phyloP scores from a whole-genome alignment of 2,888 invertebrate genomes.

The Meandrusa payeni region DNA sequence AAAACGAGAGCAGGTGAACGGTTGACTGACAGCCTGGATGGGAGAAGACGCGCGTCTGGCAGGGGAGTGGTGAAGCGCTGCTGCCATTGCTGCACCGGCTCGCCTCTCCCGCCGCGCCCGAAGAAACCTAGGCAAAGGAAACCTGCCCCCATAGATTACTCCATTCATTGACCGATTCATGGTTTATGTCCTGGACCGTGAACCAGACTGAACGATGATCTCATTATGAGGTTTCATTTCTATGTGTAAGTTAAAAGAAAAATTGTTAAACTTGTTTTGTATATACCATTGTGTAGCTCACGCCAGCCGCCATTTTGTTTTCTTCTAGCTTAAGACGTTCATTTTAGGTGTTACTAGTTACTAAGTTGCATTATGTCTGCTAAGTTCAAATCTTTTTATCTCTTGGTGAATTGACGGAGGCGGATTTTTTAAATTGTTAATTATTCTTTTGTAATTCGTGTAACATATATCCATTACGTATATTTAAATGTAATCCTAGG shows the following conservation, averaged over 20 bases:
- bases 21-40: conserved; percentile 43
- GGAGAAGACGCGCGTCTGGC: conserved; percentile 59
- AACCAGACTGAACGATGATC: conserved; percentile 59
- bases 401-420: conserved; percentile 22
- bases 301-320: conserved; percentile 44
- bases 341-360: conserved; percentile 48
- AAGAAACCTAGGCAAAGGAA: conserved; percentile 63
- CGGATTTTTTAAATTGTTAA: too few species aligned
- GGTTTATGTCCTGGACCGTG: neutral
- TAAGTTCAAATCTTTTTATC: conserved; percentile 55
- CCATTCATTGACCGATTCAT: conserved; percentile 1
- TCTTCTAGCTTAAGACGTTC: conserved; percentile 47
- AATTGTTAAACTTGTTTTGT: conserved; percentile 71
- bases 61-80: conserved; percentile 82
- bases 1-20: conserved; percentile 56
- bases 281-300: conserved; percentile 60
- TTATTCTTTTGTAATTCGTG: conserved; percentile 42
- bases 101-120: conserved; percentile 74
- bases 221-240: conserved; percentile 47
- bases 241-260: conserved; percentile 42
- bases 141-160: conserved; percentile 52
- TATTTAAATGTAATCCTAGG: conserved; percentile 51
- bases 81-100: conserved; percentile 83
- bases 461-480: conserved; percentile 58
- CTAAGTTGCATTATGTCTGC: conserved; percentile 41